Conservation (phyloP, 53 echinoderm and acorn worm genomes). For the Holothuria leucospilota region DNA sequence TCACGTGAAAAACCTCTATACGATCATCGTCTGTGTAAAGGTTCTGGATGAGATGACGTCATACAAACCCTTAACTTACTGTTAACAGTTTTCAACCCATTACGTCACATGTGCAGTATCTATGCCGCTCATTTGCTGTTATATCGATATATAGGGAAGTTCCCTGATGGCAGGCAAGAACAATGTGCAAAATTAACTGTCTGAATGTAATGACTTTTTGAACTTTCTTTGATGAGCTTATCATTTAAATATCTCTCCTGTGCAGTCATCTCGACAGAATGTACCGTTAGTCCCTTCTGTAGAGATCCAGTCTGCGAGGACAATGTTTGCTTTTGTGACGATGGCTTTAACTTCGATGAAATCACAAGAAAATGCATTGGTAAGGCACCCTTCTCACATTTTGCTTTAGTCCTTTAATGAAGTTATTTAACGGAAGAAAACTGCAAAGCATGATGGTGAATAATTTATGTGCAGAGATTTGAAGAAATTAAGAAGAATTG, state of each 20-base stretch:
- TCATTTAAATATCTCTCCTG: not conserved
- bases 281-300: not conserved
- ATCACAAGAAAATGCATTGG: not conserved
- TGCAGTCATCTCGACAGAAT: not conserved
- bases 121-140: not conserved
- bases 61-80: too few species aligned
- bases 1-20: too few species aligned
- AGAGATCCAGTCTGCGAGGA: not conserved
- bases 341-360: slow-evolving; percentile 2
- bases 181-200: not conserved
- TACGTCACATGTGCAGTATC: not conserved
- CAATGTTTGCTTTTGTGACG: not conserved
- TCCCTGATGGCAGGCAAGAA: not conserved
- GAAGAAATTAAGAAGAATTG: too few species aligned
- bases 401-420: not conserved
- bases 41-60: too few species aligned
- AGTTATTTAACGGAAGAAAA: not conserved
- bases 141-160: not conserved
- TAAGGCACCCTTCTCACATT: not conserved
- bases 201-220: too few species aligned
- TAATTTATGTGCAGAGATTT: too few species aligned
- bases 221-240: not conserved
- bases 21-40: too few species aligned
- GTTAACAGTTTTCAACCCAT: too few species aligned
- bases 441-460: too few species aligned